These are phyloP conservation scores for Falcaria lacertinaria DNA, from an alignment of 2,888 invertebrate genomes.

Conservation along the genomic window DNA sequence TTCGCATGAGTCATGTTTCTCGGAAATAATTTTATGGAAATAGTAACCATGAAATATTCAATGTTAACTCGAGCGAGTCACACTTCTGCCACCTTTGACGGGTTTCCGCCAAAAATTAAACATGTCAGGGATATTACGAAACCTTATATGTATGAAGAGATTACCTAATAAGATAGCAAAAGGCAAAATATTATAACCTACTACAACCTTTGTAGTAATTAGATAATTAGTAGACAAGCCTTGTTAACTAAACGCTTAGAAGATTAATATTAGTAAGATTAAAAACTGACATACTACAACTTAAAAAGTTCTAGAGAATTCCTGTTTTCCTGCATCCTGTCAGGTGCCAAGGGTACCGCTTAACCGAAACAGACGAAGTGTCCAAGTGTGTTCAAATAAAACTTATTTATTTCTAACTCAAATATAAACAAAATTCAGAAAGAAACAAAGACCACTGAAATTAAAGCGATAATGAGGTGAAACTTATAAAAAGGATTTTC, in stretches of 20 bases:
- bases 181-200: slow-evolving; percentile 12
- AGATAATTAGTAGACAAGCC: not conserved
- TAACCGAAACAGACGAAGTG: too few species aligned
- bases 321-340: too few species aligned
- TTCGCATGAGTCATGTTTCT: not conserved
- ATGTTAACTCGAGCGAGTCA: slow-evolving; percentile 15
- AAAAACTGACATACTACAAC: too few species aligned
- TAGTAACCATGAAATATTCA: slow-evolving; percentile 18
- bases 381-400: too few species aligned
- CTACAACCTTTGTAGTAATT: slow-evolving; percentile 4
- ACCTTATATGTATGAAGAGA: slow-evolving; percentile 5
- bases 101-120: slow-evolving; percentile 31
- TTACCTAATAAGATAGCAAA: slow-evolving; percentile 7
- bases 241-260: too few species aligned
- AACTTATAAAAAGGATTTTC: slow-evolving; percentile 39
- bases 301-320: too few species aligned
- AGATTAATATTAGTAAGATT: too few species aligned
- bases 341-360: too few species aligned
- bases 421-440: not conserved
- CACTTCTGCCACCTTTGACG: slow-evolving; percentile 27
- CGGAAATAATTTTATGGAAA: not conserved
- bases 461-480: slow-evolving; percentile 46
- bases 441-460: slow-evolving; percentile 8
- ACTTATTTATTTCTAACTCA: too few species aligned
- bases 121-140: slow-evolving; percentile 8